Evolutionary conservation across 2,113 vertebrate genomes (phyloP).

Genomic region (Nannospalax galili): DNA sequence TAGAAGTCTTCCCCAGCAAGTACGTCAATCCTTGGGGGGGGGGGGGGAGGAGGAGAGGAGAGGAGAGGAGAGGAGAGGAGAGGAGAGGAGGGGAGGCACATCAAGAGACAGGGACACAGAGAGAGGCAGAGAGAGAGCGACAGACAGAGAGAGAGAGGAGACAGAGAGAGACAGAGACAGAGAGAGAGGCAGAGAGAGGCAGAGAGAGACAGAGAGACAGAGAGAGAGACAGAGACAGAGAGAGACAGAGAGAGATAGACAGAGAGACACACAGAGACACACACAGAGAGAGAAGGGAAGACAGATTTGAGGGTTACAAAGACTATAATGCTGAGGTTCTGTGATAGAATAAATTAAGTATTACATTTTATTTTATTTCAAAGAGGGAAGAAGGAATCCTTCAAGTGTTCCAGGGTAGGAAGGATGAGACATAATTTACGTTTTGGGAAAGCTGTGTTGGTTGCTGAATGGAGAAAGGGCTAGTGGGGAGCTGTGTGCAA

Average conservation of each 20-base stretch:
- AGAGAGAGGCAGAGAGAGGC: too few relatives aligned
- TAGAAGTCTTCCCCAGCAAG: too few relatives aligned
- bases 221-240: too few relatives aligned
- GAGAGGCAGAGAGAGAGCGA: neutral
- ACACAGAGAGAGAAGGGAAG: neutral
- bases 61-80: too few relatives aligned
- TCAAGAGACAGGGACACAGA: too few relatives aligned
- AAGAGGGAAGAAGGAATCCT: neutral
- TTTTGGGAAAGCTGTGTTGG: neutral
- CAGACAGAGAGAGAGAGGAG: too few relatives aligned
- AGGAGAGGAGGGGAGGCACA: neutral
- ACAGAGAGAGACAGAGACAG: too few relatives aligned
- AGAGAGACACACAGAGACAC: too few relatives aligned
- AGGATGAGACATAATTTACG: neutral
- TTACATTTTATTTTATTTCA: neutral
- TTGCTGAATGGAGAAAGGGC: neutral
- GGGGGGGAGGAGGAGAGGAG: neutral
- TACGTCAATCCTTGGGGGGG: too few relatives aligned
- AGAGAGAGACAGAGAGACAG: neutral
- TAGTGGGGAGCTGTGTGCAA: too few relatives aligned
- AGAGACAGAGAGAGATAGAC: too few relatives aligned
- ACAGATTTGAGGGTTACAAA: neutral
- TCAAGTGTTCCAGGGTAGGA: neutral
- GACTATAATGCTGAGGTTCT: accelerated
- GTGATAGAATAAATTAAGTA: too few relatives aligned